These are phyloP conservation scores for Rhinoraja longicauda DNA, from an alignment of 2,797 vertebrate genomes.

Conservation along the genomic window DNA sequence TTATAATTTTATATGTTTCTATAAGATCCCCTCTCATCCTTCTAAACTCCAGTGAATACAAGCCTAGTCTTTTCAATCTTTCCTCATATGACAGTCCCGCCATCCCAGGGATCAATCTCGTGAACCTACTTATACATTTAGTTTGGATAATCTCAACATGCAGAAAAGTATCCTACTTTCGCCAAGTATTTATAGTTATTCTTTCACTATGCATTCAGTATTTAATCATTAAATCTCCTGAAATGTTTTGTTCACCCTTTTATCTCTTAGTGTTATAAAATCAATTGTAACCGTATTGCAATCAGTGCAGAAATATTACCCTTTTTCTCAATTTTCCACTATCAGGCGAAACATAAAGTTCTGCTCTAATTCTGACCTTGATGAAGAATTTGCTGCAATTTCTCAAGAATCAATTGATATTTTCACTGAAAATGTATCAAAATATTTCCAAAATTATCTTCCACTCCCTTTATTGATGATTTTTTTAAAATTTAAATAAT, in stretches of 20 bases:
- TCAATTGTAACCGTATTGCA: background rate
- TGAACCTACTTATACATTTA: background rate
- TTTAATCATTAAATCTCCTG: background rate
- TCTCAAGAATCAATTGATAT: background rate
- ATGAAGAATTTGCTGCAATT: background rate
- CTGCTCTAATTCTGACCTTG: background rate
- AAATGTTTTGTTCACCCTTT: background rate
- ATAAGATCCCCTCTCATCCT: too few relatives aligned
- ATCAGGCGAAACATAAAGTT: background rate
- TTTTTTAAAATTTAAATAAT: background rate
- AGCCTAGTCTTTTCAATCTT: too few relatives aligned
- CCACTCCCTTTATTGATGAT: too few relatives aligned
- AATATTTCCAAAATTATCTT: background rate
- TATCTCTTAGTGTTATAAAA: too few relatives aligned
- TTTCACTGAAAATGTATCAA: background rate
- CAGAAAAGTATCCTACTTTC: background rate
- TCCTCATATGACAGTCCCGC: too few relatives aligned
- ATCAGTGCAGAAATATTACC: background rate
- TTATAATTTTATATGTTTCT: too few relatives aligned
- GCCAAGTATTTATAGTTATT: background rate
- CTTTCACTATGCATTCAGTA: background rate
- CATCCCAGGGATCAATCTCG: too few relatives aligned
- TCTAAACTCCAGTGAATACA: too few relatives aligned
- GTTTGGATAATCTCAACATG: background rate
- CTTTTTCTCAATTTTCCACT: background rate